Base-by-base conservation (phyloP, 2,888 invertebrate species). In the Terebella lapidaria region DNA sequence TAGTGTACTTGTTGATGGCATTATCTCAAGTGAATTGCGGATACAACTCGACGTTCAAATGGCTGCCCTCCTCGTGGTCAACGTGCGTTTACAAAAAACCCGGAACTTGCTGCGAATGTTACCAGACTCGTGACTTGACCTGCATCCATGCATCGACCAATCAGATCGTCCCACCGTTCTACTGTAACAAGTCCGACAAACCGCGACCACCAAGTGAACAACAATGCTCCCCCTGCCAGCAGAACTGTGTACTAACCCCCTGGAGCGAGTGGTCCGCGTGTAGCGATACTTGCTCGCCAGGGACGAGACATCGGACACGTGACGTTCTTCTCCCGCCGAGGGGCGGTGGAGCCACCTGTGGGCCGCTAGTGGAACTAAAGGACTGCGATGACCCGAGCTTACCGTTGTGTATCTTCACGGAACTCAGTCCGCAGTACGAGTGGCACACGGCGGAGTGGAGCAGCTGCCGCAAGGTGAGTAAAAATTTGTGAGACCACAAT, bases 241-340 rank as follows among this genome's bases (percentile, higher is more conserved):
- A 59, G 54, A 59, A 62, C 56, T 64, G 64, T 29, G 57, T 28
- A n/a, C 42, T 62, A 22, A 35, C 35, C 15, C 1, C 46, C 4
- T 64, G 64, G 64, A 20, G 51, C 1, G 24, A 24, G 10, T 64
- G 64, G 64, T 62, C 64, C 3, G 42, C 30, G 2, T 64, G 64
- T 46, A 59, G 54, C 27, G 49, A 53, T 15, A 57, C 49, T n/a
- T 64, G 64, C 35, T 3, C 46, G 2, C 59, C 59, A 1, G 56
- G 52, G 20, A 20, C 25, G n/a, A n/a, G 59, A 20, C 35, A 35
- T 28, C 51, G 62, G 5, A 56, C 54, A 5, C 56, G 62, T 2
- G 27, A 52, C 45, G 53, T 60, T 24, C 45, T 60, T 2, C 46
- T 60, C 3, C 57, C 46, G 53, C 30, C 57, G 18, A 26, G 35